phyloP scores from a whole-genome alignment of 2,888 invertebrate species.

The Physocephala rufipes region DNA sequence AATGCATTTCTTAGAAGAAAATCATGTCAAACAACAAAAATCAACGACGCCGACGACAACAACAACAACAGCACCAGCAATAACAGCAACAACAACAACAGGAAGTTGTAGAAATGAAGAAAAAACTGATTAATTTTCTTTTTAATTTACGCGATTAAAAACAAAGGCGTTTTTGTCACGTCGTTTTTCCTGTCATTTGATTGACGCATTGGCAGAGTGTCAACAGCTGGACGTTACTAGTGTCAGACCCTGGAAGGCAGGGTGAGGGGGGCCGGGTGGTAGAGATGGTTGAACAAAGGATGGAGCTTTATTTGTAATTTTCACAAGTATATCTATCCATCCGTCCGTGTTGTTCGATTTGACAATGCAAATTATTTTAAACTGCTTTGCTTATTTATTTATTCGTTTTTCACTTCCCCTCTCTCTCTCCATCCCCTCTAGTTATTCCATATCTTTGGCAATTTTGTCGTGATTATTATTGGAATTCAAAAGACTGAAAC shows the following conservation, averaged over 20 bases:
- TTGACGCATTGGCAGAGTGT: not conserved
- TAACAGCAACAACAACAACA: not conserved
- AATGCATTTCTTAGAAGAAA: not conserved
- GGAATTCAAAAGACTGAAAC: too few relatives aligned
- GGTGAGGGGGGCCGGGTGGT: not conserved
- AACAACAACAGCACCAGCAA: not conserved
- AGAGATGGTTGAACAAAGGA: not conserved
- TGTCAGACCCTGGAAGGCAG: not conserved
- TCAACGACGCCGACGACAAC: not conserved
- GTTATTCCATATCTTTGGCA: too few relatives aligned
- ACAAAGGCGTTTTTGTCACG: slow-evolving; percentile 5
- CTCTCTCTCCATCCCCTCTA: too few relatives aligned
- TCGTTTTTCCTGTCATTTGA: not conserved
- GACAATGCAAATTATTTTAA: too few relatives aligned
- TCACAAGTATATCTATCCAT: too few relatives aligned
- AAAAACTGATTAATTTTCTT: too few relatives aligned
- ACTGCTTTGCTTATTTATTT: too few relatives aligned
- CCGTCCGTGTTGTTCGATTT: too few relatives aligned
- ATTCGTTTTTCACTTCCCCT: too few relatives aligned
- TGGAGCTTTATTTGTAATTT: too few relatives aligned
- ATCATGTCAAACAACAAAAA: not conserved
- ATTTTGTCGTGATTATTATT: too few relatives aligned
- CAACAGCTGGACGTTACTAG: not conserved
- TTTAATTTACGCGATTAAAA: not conserved
- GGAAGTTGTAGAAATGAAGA: not conserved